Percentiles rank a stretch among this genome's conserved stretches.
Evolutionary conservation across 2,888 invertebrate species (phyloP).

Genomic region (Coelinius sp.): DNA sequence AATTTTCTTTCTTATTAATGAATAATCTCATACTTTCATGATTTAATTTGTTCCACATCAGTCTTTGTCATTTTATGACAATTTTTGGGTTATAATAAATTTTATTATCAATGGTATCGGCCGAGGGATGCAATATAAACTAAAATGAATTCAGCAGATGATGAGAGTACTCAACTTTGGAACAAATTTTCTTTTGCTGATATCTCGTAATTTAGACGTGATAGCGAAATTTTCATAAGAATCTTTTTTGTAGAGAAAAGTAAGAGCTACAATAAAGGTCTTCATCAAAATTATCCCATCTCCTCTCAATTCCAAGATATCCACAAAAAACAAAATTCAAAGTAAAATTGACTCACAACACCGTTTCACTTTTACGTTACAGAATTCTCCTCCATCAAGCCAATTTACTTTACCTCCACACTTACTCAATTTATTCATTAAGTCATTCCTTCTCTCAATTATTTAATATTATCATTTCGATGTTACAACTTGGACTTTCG

Average conservation of each 20-base stretch:
- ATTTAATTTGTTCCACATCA: conserved; percentile 7
- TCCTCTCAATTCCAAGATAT: neutral
- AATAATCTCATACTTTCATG: conserved; percentile 2
- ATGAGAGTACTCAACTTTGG: conserved; percentile 25
- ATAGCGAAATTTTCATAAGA: too few relatives aligned
- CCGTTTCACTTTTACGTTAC: conserved; percentile 31
- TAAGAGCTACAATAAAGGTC: too few relatives aligned
- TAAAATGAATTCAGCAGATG: conserved; percentile 32
- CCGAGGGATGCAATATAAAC: conserved; percentile 35
- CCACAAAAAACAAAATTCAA: conserved; percentile 21
- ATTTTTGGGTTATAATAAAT: conserved; percentile 32
- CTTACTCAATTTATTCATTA: neutral
- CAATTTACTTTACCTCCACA: neutral
- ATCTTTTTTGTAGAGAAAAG: too few relatives aligned
- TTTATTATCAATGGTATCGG: conserved; percentile 40
- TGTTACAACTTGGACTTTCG: conserved; percentile 49
- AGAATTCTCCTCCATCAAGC: conserved; percentile 1
- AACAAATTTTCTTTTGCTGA: neutral
- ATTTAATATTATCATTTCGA: conserved; percentile 46
- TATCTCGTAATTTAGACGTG: too few relatives aligned
- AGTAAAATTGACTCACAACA: conserved; percentile 32
- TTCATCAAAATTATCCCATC: too few relatives aligned
- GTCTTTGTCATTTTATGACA: conserved; percentile 12
- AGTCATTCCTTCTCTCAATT: conserved; percentile 30
- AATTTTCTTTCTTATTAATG: neutral